Percentiles rank a stretch among this genome's conserved stretches.
phyloP scores from a whole-genome alignment of 2,888 invertebrate genomes.

The Esperia sulphurella region DNA sequence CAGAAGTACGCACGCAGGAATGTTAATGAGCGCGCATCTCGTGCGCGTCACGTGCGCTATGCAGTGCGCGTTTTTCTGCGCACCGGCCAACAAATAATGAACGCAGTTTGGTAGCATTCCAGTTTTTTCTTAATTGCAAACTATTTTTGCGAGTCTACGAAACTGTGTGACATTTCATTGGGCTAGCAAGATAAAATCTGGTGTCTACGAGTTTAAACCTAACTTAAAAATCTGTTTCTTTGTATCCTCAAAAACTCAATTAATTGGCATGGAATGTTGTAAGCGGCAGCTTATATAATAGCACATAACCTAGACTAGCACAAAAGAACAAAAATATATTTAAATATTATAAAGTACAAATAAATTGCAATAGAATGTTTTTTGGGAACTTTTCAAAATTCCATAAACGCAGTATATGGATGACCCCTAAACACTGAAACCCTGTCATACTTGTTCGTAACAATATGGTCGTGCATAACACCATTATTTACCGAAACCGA shows the following conservation, averaged over 20 bases:
- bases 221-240: background rate
- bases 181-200: background rate
- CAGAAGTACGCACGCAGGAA: conserved; percentile 60
- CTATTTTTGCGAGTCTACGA: conserved; percentile 6
- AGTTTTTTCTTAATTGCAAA: conserved; percentile 19
- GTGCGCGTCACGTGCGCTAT: conserved; percentile 40
- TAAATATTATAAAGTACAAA: too few species aligned
- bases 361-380: too few species aligned
- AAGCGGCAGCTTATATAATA: too few species aligned
- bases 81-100: conserved; percentile 38
- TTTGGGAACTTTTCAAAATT: too few species aligned
- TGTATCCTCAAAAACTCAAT: background rate
- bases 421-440: too few species aligned
- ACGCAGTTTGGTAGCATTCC: conserved; percentile 37
- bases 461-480: background rate
- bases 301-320: too few species aligned
- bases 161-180: background rate
- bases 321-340: too few species aligned
- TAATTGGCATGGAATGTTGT: too few species aligned
- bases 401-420: too few species aligned
- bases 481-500: background rate
- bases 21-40: conserved; percentile 59
- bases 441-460: background rate
- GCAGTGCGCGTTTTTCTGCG: conserved; percentile 38
- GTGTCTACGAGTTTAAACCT: too few species aligned